Evolutionary conservation across 2,797 vertebrate species (phyloP).

Genomic region (Rhyacichthys aspro): DNA sequence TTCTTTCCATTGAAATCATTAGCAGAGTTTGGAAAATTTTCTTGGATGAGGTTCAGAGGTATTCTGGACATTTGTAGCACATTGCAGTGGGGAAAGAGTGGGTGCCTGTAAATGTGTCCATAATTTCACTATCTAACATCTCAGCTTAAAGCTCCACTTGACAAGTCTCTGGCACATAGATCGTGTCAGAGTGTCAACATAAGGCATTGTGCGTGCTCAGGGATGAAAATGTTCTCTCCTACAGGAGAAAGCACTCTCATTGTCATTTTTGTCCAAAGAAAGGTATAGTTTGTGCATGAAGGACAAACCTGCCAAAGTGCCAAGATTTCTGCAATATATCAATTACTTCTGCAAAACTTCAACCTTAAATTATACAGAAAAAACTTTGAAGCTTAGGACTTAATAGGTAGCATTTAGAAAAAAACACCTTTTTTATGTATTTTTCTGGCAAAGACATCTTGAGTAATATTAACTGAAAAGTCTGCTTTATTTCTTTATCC

Average conservation of each 20-base stretch:
- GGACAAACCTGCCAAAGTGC: constrained; percentile 6
- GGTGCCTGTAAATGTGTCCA: constrained; percentile 36
- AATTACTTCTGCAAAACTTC: constrained; percentile 12
- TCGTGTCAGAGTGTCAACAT: constrained; percentile 37
- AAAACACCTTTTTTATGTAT: constrained; percentile 16
- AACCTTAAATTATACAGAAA: constrained; percentile 7
- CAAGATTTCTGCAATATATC: constrained; percentile 15
- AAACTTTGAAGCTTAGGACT: constrained; percentile 16
- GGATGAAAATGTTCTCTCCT: background rate
- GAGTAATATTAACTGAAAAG: too few species aligned
- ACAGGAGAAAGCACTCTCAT: background rate
- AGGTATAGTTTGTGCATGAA: too few species aligned
- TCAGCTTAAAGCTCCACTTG: constrained; percentile 42
- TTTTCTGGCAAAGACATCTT: constrained; percentile 15
- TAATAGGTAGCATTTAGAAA: constrained; percentile 16
- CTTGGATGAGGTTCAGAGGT: constrained; percentile 76
- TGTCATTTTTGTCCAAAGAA: background rate
- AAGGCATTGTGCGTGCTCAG: background rate
- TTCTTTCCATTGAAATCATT: constrained; percentile 78
- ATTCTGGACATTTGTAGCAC: constrained; percentile 57
- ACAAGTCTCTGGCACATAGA: constrained; percentile 45
- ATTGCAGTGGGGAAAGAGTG: constrained; percentile 43
- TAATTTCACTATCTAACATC: constrained; percentile 46
- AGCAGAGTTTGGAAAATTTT: constrained; percentile 69
- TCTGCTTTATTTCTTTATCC: too few species aligned